Base-by-base conservation (phyloP, 2,888 invertebrate species). In the Phalera bucephala region DNA sequence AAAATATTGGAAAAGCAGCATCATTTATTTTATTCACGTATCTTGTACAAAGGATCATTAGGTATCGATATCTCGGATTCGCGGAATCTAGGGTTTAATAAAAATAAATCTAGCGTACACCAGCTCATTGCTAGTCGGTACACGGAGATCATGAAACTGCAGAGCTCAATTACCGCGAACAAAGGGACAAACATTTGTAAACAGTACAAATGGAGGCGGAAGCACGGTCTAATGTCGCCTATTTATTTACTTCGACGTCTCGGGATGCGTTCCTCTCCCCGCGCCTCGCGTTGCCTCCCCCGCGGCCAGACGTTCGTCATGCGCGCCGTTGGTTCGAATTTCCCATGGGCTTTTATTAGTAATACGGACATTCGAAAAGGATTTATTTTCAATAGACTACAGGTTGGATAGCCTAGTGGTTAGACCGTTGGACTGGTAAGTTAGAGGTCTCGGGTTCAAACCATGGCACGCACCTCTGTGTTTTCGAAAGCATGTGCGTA, bases 281-380 rank as follows among this genome's bases (percentile, higher is more conserved):
- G 23, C 14, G 20, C 19, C 5, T 8, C 9, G 27, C n/a, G 27
- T 5, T 11, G 13, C 8, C 3, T 2, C 3, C 12, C 26, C 13
- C 8, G 12, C 17, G 15, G 23, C 30, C n/a, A 7, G 27, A n/a
- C 31, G 29, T 23, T 20, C 30, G 26, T 27, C 32, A 9, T 22
- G 28, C 31, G 10, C 15, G 27, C 22, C 33, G 1, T 14, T n/a
- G 28, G 38, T 42, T 46, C 46, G 45, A 51, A 69, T 70, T 67
- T 65, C 68, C 62, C 72, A 52, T 48, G 60, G 56, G 64, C 28
- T 32, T 35, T 45, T 42, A 46, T 57, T 55, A 53, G 50, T 64
- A 59, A 59, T 61, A 50, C 53, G 41, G 42, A 40, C 40, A 56
- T 60, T 60, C 39, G 40, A 46, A 50, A 61, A 48, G 52, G 58